Conservation (phyloP, 2,888 invertebrate genomes). For the Pammene aurita region DNA sequence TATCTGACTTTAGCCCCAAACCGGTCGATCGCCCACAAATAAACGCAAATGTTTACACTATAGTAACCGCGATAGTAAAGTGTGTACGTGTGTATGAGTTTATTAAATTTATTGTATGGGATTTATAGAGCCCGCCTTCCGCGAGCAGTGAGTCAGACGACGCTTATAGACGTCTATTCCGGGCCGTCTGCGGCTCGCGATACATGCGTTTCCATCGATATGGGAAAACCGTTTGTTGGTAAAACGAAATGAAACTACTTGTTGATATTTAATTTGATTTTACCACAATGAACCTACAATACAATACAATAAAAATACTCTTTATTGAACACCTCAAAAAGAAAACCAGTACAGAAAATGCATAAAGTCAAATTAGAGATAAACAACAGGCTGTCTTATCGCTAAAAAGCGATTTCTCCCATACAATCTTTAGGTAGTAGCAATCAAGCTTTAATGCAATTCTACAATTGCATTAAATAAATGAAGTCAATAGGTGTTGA, state of each 20-base stretch:
- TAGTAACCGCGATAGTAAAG: slow-evolving; percentile 31
- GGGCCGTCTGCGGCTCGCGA: slow-evolving; percentile 16
- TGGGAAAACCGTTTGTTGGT: slow-evolving; percentile 25
- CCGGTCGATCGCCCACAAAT: slow-evolving; percentile 4
- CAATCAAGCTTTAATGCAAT: too few species aligned
- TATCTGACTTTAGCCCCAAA: slow-evolving; percentile 11
- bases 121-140: slow-evolving; percentile 32
- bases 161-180: slow-evolving; percentile 30
- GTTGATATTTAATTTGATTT: neutral
- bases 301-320: too few species aligned
- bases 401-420: too few species aligned
- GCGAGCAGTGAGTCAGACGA: slow-evolving; percentile 21
- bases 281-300: neutral
- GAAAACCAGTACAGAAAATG: too few species aligned
- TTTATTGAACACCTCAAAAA: too few species aligned
- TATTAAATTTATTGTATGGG: slow-evolving; percentile 28
- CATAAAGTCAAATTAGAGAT: too few species aligned
- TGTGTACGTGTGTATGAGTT: slow-evolving; percentile 32
- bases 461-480: too few species aligned
- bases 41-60: slow-evolving; percentile 24
- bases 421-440: too few species aligned
- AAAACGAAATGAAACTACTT: slow-evolving; percentile 4
- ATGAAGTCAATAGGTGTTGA: too few species aligned
- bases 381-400: too few species aligned
- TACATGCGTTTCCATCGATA: slow-evolving; percentile 22